Percentiles rank a stretch among this genome's conserved stretches.
phyloP scores from a whole-genome alignment of 2,888 invertebrate species.

The Thereva unica region DNA sequence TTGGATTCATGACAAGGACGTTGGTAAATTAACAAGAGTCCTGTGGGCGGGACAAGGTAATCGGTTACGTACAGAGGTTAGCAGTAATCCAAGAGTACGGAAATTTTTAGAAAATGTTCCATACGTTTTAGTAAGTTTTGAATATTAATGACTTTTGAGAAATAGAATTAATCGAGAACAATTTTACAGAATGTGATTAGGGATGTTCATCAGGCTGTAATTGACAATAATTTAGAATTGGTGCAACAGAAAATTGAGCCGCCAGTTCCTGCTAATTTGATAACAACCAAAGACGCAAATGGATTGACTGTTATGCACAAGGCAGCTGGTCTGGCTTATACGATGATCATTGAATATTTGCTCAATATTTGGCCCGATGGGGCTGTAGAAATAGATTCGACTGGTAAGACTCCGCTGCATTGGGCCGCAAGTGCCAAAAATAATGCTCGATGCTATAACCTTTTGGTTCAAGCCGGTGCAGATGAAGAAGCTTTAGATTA shows the following conservation, averaged over 20 bases:
- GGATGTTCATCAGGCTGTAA: constrained; percentile 77
- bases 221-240: constrained; percentile 73
- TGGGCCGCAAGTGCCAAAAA: constrained; percentile 83
- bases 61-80: constrained; percentile 79
- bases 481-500: constrained; percentile 83
- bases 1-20: constrained; percentile 93
- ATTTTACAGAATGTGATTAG: constrained; percentile 75
- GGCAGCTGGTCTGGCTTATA: constrained; percentile 81
- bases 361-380: constrained; percentile 71
- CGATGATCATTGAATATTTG: constrained; percentile 75
- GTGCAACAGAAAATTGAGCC: constrained; percentile 65
- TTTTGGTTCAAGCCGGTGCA: constrained; percentile 79
- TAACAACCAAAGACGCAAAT: constrained; percentile 76
- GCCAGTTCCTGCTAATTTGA: constrained; percentile 70
- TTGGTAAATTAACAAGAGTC: constrained; percentile 82
- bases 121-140: constrained; percentile 75
- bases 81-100: constrained; percentile 80
- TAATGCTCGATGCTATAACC: constrained; percentile 75
- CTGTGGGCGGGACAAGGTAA: constrained; percentile 90
- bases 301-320: constrained; percentile 87
- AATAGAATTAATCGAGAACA: neutral
- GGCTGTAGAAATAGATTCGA: constrained; percentile 73
- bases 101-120: constrained; percentile 92
- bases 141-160: neutral
- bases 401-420: constrained; percentile 86